Evolutionary conservation across 2,888 invertebrate species (phyloP), one percentile per base, ranked within the genome.

Genomic region (Pteria penguin): DNA sequence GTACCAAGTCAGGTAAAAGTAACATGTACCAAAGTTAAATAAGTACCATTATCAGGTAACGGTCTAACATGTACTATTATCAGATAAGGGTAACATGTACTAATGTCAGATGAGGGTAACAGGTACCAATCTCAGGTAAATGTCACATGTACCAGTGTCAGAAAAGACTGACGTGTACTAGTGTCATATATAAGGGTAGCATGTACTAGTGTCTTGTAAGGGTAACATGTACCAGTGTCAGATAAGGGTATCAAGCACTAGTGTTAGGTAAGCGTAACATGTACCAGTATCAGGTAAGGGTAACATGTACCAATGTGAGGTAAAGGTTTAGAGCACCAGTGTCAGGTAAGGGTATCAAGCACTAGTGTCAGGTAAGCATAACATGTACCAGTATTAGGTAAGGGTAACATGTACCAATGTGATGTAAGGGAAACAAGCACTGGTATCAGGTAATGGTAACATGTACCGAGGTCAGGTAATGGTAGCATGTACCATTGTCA

Each of bases 301-400:
- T 31, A 18, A 24, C 91, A 97, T 96, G 92, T 99, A 99, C 93
- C 92, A 92, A 92, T 98, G 98, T 92, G 92, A 92, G 98, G 98
- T 85, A 99, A 99, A 0, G 94, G 98, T 88, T 99, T 99, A 92
- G 99, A 99, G 97, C 99, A 99, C 93, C 99, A 99, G 92, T 99
- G 99, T 93, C 99, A 98, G 93, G 94, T 94, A 89, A 87, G 84
- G 84, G 69, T n/a, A 22, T 22, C n/a, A n/a, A n/a, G n/a, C n/a
- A n/a, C n/a, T n/a, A n/a, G n/a, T n/a, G n/a, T n/a, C n/a, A n/a
- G 0, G 94, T 97, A 88, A n/a, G n/a, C n/a, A n/a, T n/a, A 99
- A 99, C 92, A 99, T 99, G 97, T 99, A 99, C 93, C 99, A 99
- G 92, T 99, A 99, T 93, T 26, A 58, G n/a, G 1, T 27, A n/a